A percentile compares a stretch with the other conserved stretches of the same genome.
Conservation (phyloP, 2,888 invertebrate genomes). For the Microctonus hyperodae region DNA sequence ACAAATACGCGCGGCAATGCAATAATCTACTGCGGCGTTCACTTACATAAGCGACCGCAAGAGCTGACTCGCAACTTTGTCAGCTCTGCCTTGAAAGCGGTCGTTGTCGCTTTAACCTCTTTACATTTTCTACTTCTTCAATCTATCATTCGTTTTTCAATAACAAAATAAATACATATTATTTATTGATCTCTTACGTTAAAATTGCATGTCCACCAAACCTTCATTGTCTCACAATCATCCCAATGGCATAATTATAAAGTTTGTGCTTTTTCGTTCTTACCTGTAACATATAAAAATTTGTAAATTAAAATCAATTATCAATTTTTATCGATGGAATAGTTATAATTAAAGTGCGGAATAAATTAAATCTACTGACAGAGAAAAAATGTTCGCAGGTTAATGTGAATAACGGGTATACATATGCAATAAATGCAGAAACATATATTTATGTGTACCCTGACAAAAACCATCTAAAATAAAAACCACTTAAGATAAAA, state of each 20-base stretch:
- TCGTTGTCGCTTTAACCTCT: slow-evolving; percentile 52
- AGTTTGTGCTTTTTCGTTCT: slow-evolving; percentile 9
- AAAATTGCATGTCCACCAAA: neutral
- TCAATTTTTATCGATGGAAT: neutral
- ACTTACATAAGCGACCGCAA: slow-evolving; percentile 37
- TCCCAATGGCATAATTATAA: neutral
- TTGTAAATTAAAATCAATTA: neutral
- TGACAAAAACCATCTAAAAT: neutral
- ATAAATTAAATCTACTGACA: neutral
- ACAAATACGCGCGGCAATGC: neutral
- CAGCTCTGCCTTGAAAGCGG: slow-evolving; percentile 59
- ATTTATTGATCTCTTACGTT: neutral
- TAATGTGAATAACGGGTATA: neutral
- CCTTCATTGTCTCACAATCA: neutral
- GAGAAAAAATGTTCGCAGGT: neutral
- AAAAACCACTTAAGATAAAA: neutral
- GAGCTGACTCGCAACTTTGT: slow-evolving; percentile 23
- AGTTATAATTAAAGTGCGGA: neutral
- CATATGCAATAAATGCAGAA: neutral
- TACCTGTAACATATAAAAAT: slow-evolving; percentile 30
- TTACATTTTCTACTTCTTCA: slow-evolving; percentile 24
- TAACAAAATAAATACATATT: neutral
- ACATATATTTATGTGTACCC: neutral
- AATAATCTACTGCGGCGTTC: slow-evolving; percentile 14
- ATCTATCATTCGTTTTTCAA: neutral